These are phyloP conservation scores for Pteronotus mesoamericanus DNA, from an alignment of 2,797 vertebrate genomes.

Conservation along the genomic window DNA sequence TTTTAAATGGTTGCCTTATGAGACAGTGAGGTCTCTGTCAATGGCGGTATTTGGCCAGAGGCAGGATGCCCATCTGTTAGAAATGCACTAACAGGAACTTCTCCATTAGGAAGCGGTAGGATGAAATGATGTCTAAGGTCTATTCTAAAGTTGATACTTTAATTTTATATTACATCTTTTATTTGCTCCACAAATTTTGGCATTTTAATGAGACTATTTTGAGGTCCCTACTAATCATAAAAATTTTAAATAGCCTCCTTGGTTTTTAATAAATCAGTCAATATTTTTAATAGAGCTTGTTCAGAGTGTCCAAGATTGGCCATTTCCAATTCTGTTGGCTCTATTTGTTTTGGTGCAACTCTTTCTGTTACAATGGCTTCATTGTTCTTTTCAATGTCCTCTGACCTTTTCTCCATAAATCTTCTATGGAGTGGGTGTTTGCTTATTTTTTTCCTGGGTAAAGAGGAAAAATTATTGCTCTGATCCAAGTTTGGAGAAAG, in stretches of 20 bases:
- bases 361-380: not conserved
- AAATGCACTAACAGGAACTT: not conserved
- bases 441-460: conserved; percentile 9
- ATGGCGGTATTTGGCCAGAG: not conserved
- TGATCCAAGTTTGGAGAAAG: not conserved
- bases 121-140: not conserved
- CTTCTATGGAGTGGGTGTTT: not conserved
- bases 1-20: not conserved
- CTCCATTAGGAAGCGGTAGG: not conserved
- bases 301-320: not conserved
- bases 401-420: not conserved
- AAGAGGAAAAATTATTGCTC: not conserved
- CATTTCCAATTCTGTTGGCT: conserved; percentile 12
- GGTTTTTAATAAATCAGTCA: conserved; percentile 47
- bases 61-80: not conserved
- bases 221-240: conserved; percentile 18
- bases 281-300: conserved; percentile 11
- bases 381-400: conserved; percentile 39
- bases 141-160: conserved; percentile 4
- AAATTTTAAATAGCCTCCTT: conserved; percentile 8
- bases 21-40: not conserved
- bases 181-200: not conserved
- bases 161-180: conserved; percentile 19
- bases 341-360: conserved; percentile 2
- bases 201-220: conserved; percentile 39